Percentiles rank a stretch among this genome's conserved stretches.
Conservation (phyloP, 92 coral and sea anemone species). For the Porites lobata region DNA sequence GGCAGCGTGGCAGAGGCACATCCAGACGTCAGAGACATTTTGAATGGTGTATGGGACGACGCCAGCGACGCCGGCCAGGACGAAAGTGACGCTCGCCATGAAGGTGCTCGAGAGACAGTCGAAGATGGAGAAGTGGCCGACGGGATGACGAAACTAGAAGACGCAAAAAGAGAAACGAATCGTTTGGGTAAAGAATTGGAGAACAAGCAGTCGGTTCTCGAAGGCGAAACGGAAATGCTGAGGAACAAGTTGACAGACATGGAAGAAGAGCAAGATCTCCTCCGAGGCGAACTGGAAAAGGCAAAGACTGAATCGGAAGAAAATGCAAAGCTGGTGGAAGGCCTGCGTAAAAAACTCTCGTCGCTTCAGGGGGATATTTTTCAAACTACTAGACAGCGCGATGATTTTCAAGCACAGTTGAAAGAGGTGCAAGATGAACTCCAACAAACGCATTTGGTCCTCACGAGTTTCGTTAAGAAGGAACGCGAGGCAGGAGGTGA, state of each 20-base stretch:
- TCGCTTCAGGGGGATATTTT: too few relatives aligned
- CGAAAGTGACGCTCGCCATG: neutral
- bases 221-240: too few relatives aligned
- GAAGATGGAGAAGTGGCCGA: neutral
- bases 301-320: too few relatives aligned
- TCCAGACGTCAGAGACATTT: conserved; percentile 57
- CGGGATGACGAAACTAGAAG: neutral
- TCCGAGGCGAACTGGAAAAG: too few relatives aligned
- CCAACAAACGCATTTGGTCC: neutral
- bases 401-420: neutral
- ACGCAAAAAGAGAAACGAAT: neutral
- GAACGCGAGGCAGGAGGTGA: too few relatives aligned
- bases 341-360: too few relatives aligned
- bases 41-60: conserved; percentile 45
- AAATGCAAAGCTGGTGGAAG: too few relatives aligned
- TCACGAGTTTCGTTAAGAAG: neutral
- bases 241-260: too few relatives aligned
- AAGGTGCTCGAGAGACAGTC: neutral
- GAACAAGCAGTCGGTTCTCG: too few relatives aligned
- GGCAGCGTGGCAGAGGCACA: conserved; percentile 38
- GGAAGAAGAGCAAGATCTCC: too few relatives aligned
- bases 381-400: too few relatives aligned
- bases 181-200: neutral
- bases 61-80: conserved; percentile 37
- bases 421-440: neutral